Evolutionary conservation across 1,140 invertebrate genomes (phyloP).

Genomic region (Xylocopa sonorina): DNA sequence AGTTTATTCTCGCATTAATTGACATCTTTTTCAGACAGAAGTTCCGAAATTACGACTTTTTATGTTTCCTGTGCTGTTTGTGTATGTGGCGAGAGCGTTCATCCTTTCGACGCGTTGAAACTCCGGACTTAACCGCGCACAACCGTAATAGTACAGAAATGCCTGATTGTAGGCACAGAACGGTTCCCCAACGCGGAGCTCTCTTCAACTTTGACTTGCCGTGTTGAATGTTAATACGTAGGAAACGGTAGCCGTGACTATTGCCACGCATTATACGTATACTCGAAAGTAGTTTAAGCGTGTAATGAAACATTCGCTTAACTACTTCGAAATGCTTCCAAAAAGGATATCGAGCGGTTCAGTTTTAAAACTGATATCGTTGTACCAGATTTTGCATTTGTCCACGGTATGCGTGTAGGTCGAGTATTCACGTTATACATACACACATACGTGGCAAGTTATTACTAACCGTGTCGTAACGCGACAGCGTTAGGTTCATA

Average conservation of each 20-base stretch:
- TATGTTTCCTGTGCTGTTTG: not conserved
- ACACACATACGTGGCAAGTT: too few species aligned
- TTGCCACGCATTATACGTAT: constrained; percentile 20
- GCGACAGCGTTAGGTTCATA: constrained; percentile 52
- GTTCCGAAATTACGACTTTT: not conserved
- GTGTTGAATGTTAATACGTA: constrained; percentile 70
- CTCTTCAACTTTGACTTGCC: constrained; percentile 54
- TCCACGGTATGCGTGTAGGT: constrained; percentile 29
- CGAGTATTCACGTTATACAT: constrained; percentile 55
- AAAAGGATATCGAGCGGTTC: too few species aligned
- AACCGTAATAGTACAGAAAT: constrained; percentile 60
- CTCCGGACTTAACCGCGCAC: not conserved
- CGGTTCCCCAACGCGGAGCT: constrained; percentile 57
- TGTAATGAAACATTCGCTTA: constrained; percentile 11
- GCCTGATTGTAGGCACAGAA: constrained; percentile 61
- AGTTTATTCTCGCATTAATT: not conserved
- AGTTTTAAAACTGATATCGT: too few species aligned
- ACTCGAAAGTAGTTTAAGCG: constrained; percentile 14
- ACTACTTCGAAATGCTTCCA: too few species aligned
- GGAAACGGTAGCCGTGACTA: constrained; percentile 62
- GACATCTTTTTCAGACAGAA: not conserved
- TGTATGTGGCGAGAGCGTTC: not conserved
- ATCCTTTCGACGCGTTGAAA: constrained; percentile 23
- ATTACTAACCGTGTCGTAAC: constrained; percentile 54
- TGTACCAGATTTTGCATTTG: too few species aligned